A percentile compares a stretch with the other conserved stretches of the same genome.
phyloP scores from a whole-genome alignment of 2,888 invertebrate genomes.

The Dromius quadrimaculatus region DNA sequence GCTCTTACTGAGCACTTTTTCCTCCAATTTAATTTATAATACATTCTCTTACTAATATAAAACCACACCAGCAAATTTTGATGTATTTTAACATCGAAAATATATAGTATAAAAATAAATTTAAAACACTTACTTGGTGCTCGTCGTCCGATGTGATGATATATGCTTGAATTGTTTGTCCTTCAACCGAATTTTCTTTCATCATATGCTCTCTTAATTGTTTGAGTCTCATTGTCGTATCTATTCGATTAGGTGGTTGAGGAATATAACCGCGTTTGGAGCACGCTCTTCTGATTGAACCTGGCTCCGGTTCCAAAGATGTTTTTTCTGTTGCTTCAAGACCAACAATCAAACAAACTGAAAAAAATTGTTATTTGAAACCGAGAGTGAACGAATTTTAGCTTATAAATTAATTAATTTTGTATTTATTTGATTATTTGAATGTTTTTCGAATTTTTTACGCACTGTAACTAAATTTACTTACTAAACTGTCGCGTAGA shows the following conservation, averaged over 20 bases:
- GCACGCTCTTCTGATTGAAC: slow-evolving; percentile 63
- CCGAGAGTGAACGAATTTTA: no score
- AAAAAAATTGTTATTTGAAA: no score
- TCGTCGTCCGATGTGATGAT: slow-evolving; percentile 84
- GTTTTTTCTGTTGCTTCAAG: slow-evolving; percentile 2
- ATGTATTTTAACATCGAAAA: background rate
- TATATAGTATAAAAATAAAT: background rate
- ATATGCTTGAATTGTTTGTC: slow-evolving; percentile 75
- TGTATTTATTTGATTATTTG: no score
- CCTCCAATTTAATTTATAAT: no score
- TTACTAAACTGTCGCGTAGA: no score
- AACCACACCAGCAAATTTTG: background rate
- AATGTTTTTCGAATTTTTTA: no score
- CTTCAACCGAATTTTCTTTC: slow-evolving; percentile 66
- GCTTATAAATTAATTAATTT: no score
- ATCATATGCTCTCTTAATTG: slow-evolving; percentile 68
- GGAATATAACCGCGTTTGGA: slow-evolving; percentile 60
- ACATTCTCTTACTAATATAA: no score
- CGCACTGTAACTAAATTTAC: no score
- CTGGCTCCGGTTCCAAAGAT: slow-evolving; percentile 55
- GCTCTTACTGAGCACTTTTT: no score
- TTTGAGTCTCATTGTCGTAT: slow-evolving; percentile 64
- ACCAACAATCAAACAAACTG: slow-evolving; percentile 19
- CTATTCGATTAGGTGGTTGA: slow-evolving; percentile 66
- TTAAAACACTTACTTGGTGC: slow-evolving; percentile 74